A percentile compares a stretch with the other conserved stretches of the same genome.
phyloP scores from a whole-genome alignment of 2,888 invertebrate species.

The Thecocarcelia acutangulata region DNA sequence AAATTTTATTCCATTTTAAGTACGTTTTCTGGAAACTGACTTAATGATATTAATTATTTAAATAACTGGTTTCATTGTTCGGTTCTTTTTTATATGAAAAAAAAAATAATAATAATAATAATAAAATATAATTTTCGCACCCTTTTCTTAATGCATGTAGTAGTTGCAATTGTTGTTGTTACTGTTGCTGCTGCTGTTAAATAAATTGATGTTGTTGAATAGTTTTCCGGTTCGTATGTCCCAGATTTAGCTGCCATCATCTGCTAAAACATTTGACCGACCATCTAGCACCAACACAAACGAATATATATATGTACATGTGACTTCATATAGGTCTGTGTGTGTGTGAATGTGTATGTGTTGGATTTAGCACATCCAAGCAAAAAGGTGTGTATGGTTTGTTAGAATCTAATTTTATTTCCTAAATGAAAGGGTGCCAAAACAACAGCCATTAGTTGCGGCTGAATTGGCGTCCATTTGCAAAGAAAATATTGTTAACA shows the following conservation, averaged over 20 bases:
- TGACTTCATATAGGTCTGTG: not conserved
- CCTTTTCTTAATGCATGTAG: constrained; percentile 43
- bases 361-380: constrained; percentile 23
- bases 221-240: constrained; percentile 67
- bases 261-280: constrained; percentile 51
- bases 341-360: not conserved
- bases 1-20: too few species aligned
- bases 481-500: constrained; percentile 18
- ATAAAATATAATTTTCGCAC: constrained; percentile 67
- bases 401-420: constrained; percentile 66
- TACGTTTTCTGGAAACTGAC: too few species aligned
- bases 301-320: not conserved
- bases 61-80: constrained; percentile 15
- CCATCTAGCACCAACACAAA: constrained; percentile 1
- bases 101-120: too few species aligned
- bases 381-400: constrained; percentile 68
- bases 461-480: constrained; percentile 76
- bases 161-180: constrained; percentile 37
- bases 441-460: constrained; percentile 77
- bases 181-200: constrained; percentile 23
- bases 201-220: constrained; percentile 61
- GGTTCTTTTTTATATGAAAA: constrained; percentile 23
- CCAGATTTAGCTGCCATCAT: constrained; percentile 62
- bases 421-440: constrained; percentile 65
- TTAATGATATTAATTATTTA: too few species aligned